A percentile compares a stretch with the other conserved stretches of the same genome.
Conservation (phyloP, 1,140 invertebrate species). For the Pygmarrhopalites habei region DNA sequence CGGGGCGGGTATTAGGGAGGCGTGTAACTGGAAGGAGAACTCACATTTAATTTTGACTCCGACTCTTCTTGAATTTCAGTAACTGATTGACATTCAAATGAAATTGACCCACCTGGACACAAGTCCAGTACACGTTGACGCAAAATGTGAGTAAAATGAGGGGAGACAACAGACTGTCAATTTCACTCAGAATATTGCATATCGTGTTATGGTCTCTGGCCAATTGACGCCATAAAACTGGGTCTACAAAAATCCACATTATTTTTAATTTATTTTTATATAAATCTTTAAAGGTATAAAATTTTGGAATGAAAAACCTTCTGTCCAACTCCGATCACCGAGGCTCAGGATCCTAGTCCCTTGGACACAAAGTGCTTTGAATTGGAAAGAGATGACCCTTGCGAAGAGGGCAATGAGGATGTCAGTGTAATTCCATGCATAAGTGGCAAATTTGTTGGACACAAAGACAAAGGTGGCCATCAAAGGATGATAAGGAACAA, state of each 20-base stretch:
- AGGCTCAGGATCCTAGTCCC: too few relatives aligned
- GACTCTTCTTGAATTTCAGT: too few relatives aligned
- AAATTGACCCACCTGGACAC: slow-evolving; percentile 15
- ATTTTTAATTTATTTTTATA: background rate
- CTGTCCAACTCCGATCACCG: background rate
- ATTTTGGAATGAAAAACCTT: background rate
- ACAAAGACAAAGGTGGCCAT: slow-evolving; percentile 15
- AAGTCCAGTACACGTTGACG: slow-evolving; percentile 25
- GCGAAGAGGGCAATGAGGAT: slow-evolving; percentile 19
- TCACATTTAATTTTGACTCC: background rate
- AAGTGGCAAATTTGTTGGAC: slow-evolving; percentile 24
- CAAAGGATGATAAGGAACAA: slow-evolving; percentile 14
- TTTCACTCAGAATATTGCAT: background rate
- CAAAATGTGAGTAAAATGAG: slow-evolving; percentile 16
- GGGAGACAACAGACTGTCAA: slow-evolving; percentile 3
- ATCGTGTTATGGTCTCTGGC: slow-evolving; percentile 10
- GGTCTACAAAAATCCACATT: background rate
- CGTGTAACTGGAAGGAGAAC: background rate
- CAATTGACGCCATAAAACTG: background rate
- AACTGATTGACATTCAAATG: too few relatives aligned
- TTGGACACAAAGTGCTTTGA: too few relatives aligned
- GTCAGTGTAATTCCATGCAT: slow-evolving; percentile 29
- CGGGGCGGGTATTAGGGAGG: background rate
- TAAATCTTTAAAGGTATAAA: background rate
- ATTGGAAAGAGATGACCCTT: slow-evolving; percentile 15